A percentile compares a stretch with the other conserved stretches of the same genome.
Evolutionary conservation across 2,888 invertebrate genomes (phyloP).

Genomic region (Diplolepis rosae): DNA sequence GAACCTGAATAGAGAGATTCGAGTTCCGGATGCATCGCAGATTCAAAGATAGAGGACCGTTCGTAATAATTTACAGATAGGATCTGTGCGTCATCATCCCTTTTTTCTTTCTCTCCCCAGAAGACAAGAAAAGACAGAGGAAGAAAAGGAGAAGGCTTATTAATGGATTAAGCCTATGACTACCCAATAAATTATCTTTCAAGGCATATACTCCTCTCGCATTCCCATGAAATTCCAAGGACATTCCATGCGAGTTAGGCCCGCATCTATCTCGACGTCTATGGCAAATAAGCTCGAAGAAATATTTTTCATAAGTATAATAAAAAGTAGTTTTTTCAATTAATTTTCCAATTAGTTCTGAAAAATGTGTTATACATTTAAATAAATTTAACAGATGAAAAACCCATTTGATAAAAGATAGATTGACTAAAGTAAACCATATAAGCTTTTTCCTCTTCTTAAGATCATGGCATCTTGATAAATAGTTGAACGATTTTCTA

Average conservation of each 20-base stretch:
- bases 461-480: neutral
- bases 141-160: conserved; percentile 52
- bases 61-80: conserved; percentile 60
- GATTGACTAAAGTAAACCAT: neutral
- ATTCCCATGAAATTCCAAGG: conserved; percentile 53
- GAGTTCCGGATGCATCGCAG: conserved; percentile 49
- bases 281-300: neutral
- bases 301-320: neutral
- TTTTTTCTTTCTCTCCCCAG: conserved; percentile 38
- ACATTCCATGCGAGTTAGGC: conserved; percentile 48
- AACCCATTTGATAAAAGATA: neutral
- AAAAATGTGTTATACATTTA: neutral
- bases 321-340: neutral
- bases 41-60: conserved; percentile 58
- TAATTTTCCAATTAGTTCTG: no score
- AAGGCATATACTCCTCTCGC: conserved; percentile 52
- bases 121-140: conserved; percentile 14
- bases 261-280: neutral
- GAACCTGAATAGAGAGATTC: neutral
- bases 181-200: conserved; percentile 62
- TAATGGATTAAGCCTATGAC: conserved; percentile 61
- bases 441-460: neutral
- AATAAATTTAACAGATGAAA: neutral
- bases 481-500: neutral
- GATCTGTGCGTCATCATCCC: conserved; percentile 58